phyloP scores from a whole-genome alignment of 2,888 invertebrate species.

The Oligia fasciuncula region DNA sequence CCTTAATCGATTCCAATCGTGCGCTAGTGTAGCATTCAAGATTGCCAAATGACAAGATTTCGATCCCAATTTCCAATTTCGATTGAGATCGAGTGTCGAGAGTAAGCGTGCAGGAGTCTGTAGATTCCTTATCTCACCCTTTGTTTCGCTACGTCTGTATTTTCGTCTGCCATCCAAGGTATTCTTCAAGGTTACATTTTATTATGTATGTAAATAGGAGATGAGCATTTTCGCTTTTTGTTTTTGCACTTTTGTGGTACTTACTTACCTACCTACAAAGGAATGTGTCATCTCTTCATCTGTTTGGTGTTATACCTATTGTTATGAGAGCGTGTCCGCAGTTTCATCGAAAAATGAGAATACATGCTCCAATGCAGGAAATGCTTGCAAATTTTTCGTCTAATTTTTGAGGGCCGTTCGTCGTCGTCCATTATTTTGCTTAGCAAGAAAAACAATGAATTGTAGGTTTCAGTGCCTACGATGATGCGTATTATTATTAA shows the following conservation, averaged over 20 bases:
- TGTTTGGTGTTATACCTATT: conserved; percentile 6
- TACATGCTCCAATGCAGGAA: conserved; percentile 4
- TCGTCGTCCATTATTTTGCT: neutral
- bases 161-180: conserved; percentile 64
- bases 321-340: neutral
- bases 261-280: conserved; percentile 11
- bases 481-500: neutral
- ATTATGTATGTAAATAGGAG: conserved; percentile 52
- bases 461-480: neutral
- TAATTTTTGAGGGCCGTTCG: neutral
- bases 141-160: conserved; percentile 73
- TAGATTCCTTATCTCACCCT: conserved; percentile 78
- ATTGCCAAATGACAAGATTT: no score
- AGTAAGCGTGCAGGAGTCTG: no score
- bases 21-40: no score
- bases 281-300: conserved; percentile 34
- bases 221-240: conserved; percentile 21
- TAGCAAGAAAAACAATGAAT: neutral
- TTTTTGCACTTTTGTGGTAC: conserved; percentile 39
- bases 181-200: conserved; percentile 72
- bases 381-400: neutral
- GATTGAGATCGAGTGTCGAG: no score
- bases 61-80: no score
- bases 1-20: no score
- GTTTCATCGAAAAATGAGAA: conserved; percentile 11